phyloP scores from a whole-genome alignment of 2,113 vertebrate genomes.

The Anguilla japonica region DNA sequence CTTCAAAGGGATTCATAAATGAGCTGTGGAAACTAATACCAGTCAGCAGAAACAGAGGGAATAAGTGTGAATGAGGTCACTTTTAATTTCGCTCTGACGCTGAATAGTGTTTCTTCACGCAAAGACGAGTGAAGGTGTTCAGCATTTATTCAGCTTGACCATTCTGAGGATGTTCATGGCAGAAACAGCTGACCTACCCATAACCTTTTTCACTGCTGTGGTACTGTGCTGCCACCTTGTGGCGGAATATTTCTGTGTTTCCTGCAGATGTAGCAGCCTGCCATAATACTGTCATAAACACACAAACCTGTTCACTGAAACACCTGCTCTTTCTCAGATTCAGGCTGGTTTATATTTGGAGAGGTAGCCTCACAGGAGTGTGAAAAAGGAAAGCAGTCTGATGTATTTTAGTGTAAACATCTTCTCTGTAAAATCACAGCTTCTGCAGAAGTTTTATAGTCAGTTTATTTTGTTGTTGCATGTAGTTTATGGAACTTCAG shows the following conservation, averaged over 20 bases:
- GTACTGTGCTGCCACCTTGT: conserved; percentile 17
- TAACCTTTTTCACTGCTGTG: not conserved
- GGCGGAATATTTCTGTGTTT: not conserved
- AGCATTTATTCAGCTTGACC: not conserved
- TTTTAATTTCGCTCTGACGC: no score
- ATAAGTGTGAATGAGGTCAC: no score
- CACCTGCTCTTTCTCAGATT: not conserved
- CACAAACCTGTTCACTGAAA: not conserved
- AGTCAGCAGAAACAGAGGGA: no score
- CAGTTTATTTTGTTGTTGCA: not conserved
- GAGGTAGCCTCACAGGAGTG: no score
- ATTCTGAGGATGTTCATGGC: not conserved
- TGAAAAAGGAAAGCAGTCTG: not conserved
- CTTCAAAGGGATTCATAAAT: no score
- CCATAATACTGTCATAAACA: not conserved
- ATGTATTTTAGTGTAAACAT: not conserved
- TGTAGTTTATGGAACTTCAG: not conserved
- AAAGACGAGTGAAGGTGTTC: not conserved
- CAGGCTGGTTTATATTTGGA: not conserved
- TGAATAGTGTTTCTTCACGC: no score
- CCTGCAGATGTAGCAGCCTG: not conserved
- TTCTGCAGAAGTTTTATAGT: not conserved
- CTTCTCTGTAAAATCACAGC: not conserved
- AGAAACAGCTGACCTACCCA: not conserved
- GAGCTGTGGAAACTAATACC: no score